Evolutionary conservation across 2,113 vertebrate genomes (phyloP).

Genomic region (Chaetops frenatus): DNA sequence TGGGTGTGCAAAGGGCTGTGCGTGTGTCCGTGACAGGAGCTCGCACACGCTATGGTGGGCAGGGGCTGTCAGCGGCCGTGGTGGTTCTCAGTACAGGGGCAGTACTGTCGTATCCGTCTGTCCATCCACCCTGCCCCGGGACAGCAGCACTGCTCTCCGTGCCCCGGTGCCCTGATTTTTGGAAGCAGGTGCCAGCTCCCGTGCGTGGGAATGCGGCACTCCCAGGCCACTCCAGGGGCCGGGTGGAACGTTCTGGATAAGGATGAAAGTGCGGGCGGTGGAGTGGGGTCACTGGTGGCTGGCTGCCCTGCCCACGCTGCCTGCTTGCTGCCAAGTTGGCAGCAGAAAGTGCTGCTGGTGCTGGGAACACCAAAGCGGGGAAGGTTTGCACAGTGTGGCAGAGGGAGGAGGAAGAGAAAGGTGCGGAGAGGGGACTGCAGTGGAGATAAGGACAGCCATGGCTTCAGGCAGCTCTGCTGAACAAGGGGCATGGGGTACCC

Average conservation of each 20-base stretch:
- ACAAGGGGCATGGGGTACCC: no score
- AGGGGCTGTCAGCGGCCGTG: neutral
- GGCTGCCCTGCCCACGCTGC: neutral
- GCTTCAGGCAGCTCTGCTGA: neutral
- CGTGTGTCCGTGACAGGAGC: neutral
- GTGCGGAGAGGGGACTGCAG: neutral
- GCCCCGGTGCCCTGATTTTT: neutral
- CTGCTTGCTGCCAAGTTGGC: neutral
- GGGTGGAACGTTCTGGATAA: neutral
- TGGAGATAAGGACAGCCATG: rapidly evolving
- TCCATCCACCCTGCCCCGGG: rapidly evolving
- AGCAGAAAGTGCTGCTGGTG: neutral
- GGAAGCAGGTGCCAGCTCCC: neutral
- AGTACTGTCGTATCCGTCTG: neutral
- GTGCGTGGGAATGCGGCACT: neutral
- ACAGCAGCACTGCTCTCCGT: neutral
- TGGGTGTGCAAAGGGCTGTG: neutral
- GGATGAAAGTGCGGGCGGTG: neutral
- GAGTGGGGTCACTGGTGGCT: neutral
- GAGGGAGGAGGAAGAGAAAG: neutral
- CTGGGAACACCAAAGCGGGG: neutral
- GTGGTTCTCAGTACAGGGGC: neutral
- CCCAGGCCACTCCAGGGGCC: neutral
- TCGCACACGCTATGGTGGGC: rapidly evolving
- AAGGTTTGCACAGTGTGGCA: neutral